Conservation (phyloP, 1,140 invertebrate species). For the Gryllus bimaculatus region DNA sequence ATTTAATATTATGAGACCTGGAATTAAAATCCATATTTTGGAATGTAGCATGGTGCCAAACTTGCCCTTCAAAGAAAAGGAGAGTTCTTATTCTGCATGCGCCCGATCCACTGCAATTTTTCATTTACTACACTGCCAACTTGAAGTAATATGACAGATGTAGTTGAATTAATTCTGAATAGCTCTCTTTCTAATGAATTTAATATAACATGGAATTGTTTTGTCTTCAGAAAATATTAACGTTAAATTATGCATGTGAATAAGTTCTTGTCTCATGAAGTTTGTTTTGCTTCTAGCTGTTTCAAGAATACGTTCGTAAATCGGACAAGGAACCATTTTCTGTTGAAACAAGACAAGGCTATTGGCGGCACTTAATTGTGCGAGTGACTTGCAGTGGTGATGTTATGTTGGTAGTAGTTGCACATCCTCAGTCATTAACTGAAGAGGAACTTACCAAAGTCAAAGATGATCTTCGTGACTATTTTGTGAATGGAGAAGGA, state of each 20-base stretch:
- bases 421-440: constrained; percentile 33
- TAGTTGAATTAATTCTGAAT: neutral
- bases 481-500: constrained; percentile 28
- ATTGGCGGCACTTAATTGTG: constrained; percentile 52
- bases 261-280: neutral
- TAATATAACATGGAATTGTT: too few relatives aligned
- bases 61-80: neutral
- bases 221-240: too few relatives aligned
- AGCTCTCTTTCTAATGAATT: neutral
- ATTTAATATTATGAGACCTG: neutral
- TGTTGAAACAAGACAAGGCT: constrained; percentile 43
- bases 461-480: constrained; percentile 33
- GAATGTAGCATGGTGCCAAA: neutral
- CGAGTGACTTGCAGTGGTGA: constrained; percentile 40
- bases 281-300: constrained; percentile 20
- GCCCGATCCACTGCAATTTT: neutral
- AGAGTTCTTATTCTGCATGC: neutral
- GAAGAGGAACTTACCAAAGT: constrained; percentile 33
- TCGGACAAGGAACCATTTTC: constrained; percentile 36
- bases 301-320: constrained; percentile 25
- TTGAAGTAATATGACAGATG: neutral
- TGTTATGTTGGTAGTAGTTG: constrained; percentile 44
- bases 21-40: neutral
- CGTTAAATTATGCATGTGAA: too few relatives aligned
- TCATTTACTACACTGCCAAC: constrained; percentile 1